A percentile compares a stretch with the other conserved stretches of the same genome.
Evolutionary conservation across 1,140 invertebrate genomes (phyloP).

Genomic region (Scaptomyza graminum): DNA sequence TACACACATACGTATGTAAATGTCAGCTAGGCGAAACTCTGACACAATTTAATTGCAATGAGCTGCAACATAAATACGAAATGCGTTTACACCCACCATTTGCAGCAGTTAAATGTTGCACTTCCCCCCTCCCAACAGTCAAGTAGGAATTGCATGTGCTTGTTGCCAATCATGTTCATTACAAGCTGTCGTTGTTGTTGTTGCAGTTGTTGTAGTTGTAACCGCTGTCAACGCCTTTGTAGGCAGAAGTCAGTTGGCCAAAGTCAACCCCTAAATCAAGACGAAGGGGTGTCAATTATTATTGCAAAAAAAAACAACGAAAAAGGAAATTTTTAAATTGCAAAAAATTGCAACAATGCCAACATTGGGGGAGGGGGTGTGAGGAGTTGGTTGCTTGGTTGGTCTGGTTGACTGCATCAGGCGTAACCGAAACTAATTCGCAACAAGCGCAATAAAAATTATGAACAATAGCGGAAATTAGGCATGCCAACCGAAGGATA

Average conservation of each 20-base stretch:
- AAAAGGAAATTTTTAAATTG: conserved; percentile 68
- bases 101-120: conserved; percentile 13
- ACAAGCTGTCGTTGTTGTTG: conserved; percentile 43
- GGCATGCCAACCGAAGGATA: conserved; percentile 49
- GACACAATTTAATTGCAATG: conserved; percentile 63
- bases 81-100: conserved; percentile 36
- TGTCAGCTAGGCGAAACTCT: conserved; percentile 20
- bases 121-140: not conserved
- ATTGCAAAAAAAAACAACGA: conserved; percentile 30
- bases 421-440: conserved; percentile 82
- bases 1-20: conserved; percentile 8
- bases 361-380: not conserved
- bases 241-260: conserved; percentile 3
- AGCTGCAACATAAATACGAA: conserved; percentile 37
- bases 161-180: conserved; percentile 71
- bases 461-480: conserved; percentile 82
- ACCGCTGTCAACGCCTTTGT: conserved; percentile 72
- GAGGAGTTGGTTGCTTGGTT: not conserved
- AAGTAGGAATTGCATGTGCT: conserved; percentile 10
- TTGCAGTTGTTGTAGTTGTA: not conserved
- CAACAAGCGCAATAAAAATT: conserved; percentile 83
- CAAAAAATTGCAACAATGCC: conserved; percentile 73
- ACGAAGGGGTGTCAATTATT: conserved; percentile 57
- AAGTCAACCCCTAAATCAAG: conserved; percentile 64
- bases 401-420: conserved; percentile 17